phyloP scores from a whole-genome alignment of 2,888 invertebrate genomes.

The Xanthostigma xanthostigma region DNA sequence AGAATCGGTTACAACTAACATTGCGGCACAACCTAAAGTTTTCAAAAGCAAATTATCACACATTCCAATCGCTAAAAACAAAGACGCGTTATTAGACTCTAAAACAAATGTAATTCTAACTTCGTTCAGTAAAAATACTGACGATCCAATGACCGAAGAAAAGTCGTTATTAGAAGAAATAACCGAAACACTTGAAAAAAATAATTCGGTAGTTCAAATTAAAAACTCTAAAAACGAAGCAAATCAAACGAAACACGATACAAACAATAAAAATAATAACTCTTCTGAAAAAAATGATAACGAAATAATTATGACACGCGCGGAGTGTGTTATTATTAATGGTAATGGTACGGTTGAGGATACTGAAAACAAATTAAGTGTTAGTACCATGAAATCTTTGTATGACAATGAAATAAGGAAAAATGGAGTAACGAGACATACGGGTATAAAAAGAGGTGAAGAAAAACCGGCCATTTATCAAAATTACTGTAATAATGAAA shows the following conservation, averaged over 20 bases:
- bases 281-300: constrained; percentile 23
- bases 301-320: constrained; percentile 3
- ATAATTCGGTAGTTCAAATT: constrained; percentile 26
- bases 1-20: constrained; percentile 22
- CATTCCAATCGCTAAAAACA: constrained; percentile 21
- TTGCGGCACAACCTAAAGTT: background rate
- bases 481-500: constrained; percentile 9
- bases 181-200: constrained; percentile 53
- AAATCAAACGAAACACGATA: constrained; percentile 24
- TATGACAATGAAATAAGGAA: constrained; percentile 18
- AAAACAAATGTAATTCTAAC: constrained; percentile 43
- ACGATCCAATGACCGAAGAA: constrained; percentile 28
- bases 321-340: constrained; percentile 2
- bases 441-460: constrained; percentile 48
- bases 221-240: constrained; percentile 28
- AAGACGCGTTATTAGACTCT: constrained; percentile 19
- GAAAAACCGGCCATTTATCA: constrained; percentile 49
- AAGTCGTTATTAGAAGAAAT: constrained; percentile 59
- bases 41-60: constrained; percentile 16
- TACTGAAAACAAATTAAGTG: constrained; percentile 11
- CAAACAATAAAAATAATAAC: constrained; percentile 17
- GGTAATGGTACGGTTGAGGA: constrained; percentile 3
- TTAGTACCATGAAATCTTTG: constrained; percentile 13
- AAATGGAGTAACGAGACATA: constrained; percentile 34
- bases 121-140: constrained; percentile 37